A percentile compares a stretch with the other conserved stretches of the same genome.
phyloP scores from a whole-genome alignment of 2,797 vertebrate genomes.

The Brotula barbata region DNA sequence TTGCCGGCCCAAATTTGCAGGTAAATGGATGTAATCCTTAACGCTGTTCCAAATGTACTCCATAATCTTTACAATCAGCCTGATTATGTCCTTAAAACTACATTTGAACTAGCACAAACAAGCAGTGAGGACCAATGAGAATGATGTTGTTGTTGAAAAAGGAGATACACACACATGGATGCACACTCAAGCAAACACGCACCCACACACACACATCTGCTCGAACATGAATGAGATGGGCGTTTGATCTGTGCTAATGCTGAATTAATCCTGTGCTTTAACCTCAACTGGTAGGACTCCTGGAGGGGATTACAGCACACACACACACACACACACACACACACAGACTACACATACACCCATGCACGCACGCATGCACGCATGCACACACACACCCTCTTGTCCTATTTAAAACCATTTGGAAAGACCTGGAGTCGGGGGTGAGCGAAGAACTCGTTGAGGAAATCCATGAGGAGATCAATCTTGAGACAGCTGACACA shows the following conservation, averaged over 20 bases:
- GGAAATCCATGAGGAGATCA: slow-evolving; percentile 87
- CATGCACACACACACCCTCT: slow-evolving; percentile 1
- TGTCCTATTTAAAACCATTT: slow-evolving; percentile 37
- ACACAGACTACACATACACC: not conserved
- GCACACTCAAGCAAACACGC: slow-evolving; percentile 31
- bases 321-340: slow-evolving; percentile 21
- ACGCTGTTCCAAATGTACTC: too few species aligned
- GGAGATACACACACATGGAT: slow-evolving; percentile 24
- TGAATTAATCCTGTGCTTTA: slow-evolving; percentile 62
- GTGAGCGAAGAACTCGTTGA: slow-evolving; percentile 87
- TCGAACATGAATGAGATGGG: slow-evolving; percentile 40
- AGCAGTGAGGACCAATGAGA: too few species aligned
- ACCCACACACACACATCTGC: slow-evolving; percentile 46
- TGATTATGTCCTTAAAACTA: too few species aligned
- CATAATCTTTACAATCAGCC: too few species aligned
- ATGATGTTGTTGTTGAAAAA: slow-evolving; percentile 2
- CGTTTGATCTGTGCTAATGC: slow-evolving; percentile 47
- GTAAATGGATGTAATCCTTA: too few species aligned
- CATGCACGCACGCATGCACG: slow-evolving; percentile 13
- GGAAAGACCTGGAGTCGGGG: slow-evolving; percentile 81
- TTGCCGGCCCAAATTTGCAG: too few species aligned
- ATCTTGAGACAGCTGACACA: slow-evolving; percentile 87
- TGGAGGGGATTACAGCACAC: slow-evolving; percentile 59
- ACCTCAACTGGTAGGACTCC: slow-evolving; percentile 51
- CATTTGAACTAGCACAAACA: too few species aligned